These are phyloP conservation scores for Drosophila imparisetae DNA, from an alignment of 2,888 invertebrate species.

Conservation along the genomic window DNA sequence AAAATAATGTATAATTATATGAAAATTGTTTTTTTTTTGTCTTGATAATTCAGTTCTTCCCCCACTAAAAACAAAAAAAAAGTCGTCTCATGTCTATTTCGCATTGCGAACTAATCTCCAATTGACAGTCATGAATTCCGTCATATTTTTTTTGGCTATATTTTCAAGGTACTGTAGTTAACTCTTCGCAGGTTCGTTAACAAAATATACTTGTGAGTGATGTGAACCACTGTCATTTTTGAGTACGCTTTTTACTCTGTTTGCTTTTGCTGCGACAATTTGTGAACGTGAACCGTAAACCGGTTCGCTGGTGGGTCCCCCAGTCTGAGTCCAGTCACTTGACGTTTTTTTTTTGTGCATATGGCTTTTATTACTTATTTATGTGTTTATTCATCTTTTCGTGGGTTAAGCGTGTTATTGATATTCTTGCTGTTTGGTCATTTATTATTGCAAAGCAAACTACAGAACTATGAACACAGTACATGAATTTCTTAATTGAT, in stretches of 20 bases:
- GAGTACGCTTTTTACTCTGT: conserved; percentile 27
- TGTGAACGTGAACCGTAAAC: conserved; percentile 55
- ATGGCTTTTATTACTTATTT: conserved; percentile 53
- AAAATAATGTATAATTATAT: background rate
- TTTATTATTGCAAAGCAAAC: conserved; percentile 19
- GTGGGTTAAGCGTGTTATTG: conserved; percentile 33
- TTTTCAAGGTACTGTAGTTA: conserved; percentile 11
- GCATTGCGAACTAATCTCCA: background rate
- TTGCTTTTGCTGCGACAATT: conserved; percentile 59
- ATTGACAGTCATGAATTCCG: background rate
- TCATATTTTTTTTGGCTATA: background rate
- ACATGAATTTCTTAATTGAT: conserved; percentile 11
- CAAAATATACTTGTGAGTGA: conserved; percentile 18
- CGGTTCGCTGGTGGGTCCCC: conserved; percentile 35
- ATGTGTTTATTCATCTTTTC: conserved; percentile 21
- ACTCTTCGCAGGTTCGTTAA: conserved; percentile 22
- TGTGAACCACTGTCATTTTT: conserved; percentile 69
- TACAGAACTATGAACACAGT: conserved; percentile 18
- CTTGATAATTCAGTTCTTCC: background rate
- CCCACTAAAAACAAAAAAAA: background rate
- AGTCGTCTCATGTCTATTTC: background rate
- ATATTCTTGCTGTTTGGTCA: conserved; percentile 32
- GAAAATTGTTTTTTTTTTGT: background rate
- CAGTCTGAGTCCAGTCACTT: conserved; percentile 6
- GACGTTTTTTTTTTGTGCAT: conserved; percentile 35